Base-by-base conservation (phyloP, 2,113 vertebrate genomes). In the Cynocephalus volans region DNA sequence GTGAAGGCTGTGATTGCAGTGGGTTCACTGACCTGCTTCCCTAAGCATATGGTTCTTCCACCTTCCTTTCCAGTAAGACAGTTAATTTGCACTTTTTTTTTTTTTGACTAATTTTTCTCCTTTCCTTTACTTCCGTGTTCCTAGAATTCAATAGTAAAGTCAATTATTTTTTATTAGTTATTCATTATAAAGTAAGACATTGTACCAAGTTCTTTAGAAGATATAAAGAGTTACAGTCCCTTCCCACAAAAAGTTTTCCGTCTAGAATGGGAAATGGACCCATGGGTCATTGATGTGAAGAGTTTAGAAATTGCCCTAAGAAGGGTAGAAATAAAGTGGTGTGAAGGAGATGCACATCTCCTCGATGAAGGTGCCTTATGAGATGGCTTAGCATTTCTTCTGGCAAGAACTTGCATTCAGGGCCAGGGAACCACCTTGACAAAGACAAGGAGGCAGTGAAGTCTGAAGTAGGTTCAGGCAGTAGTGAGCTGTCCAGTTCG, bases 1-100 rank as follows among this genome's bases (percentile, higher is more conserved):
- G 99, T 99, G 95, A 99, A 99, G 97, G 99, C 99, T 26, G 98
- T 99, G 86, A 99, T 99, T 11, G 99, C 99, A 69, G 99, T 99
- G 90, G 99, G 99, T 4, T 99, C 99, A 0, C 96, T 99, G 97
- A 99, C 97, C 95, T 99, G 99, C 97, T 99, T 99, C 69, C 99
- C 99, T 6, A 99, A 99, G 92, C 99, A 99, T 88, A 98, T 99
- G 95, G 82, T 99, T 92, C 99, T 99, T 97, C 99, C 99, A n/a
- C 98, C 99, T 80, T 99, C 99, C 56, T 99, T 99, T 98, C 99
- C 99, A 54, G 99, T 99, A 98, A 99, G 99, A 95, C 13, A 87
- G 0, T 84, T 94, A 31, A 50, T n/a, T 97, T 41, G 58, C 19
- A 92, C 60, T 58, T 54, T 90, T 89, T 67, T 86, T 88, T 67